Base-by-base conservation (phyloP, 1,140 invertebrate genomes). In the Cherax quadricarinatus region DNA sequence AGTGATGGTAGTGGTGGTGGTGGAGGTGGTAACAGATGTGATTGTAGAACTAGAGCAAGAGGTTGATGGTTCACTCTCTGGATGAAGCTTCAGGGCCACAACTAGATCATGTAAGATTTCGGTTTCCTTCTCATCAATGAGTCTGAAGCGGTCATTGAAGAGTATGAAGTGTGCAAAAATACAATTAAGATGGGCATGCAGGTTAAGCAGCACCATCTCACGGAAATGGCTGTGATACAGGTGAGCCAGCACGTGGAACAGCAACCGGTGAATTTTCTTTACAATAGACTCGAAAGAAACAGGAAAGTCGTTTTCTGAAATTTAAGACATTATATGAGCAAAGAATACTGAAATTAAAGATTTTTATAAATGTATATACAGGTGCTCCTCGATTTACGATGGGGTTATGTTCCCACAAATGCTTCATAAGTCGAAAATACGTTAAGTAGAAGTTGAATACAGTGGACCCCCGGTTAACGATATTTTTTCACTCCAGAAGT, bases 211-310 rank as follows among this genome's bases (percentile, higher is more conserved):
- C 94, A 98, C 97, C 94, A 99, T 97, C 96, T 99, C 98, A 96
- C 97, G 97, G 96, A 99, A 99, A 97, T 99, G 99, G 95, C 97
- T 97, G 95, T 99, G 98, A 96, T 99, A 99, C 95, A 99, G 96
- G 96, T 99, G 99, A 95, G 98, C 98, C 96, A 99, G 96, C 94
- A 99, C 98, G 96, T 99, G 98, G 96, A 99, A 99, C 96, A 99
- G 96, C 96, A 99, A 97, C 95, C 98, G 97, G 95, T 99, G 97
- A 95, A 99, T 99, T 96, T 99, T 99, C 95, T 98, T 97, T 94
- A 99, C 98, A 95, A 98, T 98, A 94, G 97, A 97, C 96, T 99
- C 98, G 95, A 99, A 99, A 94, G 97, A 97, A 94, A 97, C 96
- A 82, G 99, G 99, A 96, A 99, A 99, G 95, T 98, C 98, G 96